Evolutionary conservation across 2,113 vertebrate genomes (phyloP).

Genomic region (Sylvia atricapilla): DNA sequence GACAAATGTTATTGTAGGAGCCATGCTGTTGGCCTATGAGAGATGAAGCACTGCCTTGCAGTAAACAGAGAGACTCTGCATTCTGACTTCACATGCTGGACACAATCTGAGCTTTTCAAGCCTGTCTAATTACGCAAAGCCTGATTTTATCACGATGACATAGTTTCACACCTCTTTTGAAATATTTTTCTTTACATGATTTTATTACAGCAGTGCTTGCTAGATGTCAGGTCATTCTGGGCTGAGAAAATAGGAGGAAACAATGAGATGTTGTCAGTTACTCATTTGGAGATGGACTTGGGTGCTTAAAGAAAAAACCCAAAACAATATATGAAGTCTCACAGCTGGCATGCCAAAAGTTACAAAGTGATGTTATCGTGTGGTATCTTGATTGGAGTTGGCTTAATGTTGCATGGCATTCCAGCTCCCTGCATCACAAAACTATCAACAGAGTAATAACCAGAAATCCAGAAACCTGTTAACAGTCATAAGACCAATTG

Average conservation of each 20-base stretch:
- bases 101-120: not conserved
- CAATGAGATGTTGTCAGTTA: not conserved
- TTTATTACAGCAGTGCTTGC: not conserved
- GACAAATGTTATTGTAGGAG: not conserved
- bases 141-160: constrained; percentile 11
- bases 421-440: not conserved
- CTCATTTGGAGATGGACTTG: not conserved
- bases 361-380: not conserved
- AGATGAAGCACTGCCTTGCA: not conserved
- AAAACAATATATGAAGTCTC: not conserved
- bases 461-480: not conserved
- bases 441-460: constrained; percentile 8
- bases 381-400: not conserved
- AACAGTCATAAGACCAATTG: not conserved
- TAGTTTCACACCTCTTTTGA: constrained; percentile 39
- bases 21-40: not conserved
- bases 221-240: not conserved
- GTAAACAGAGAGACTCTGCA: not conserved
- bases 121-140: not conserved
- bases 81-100: not conserved
- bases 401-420: not conserved
- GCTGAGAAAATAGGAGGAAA: not conserved
- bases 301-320: not conserved
- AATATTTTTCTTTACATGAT: constrained; percentile 17
- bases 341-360: not conserved